Evolutionary conservation across 30 jellyfish, hydroid and myxozoan species (phyloP), one percentile per base, ranked within the genome.

Genomic region (Chrysaora quinquecirrha): DNA sequence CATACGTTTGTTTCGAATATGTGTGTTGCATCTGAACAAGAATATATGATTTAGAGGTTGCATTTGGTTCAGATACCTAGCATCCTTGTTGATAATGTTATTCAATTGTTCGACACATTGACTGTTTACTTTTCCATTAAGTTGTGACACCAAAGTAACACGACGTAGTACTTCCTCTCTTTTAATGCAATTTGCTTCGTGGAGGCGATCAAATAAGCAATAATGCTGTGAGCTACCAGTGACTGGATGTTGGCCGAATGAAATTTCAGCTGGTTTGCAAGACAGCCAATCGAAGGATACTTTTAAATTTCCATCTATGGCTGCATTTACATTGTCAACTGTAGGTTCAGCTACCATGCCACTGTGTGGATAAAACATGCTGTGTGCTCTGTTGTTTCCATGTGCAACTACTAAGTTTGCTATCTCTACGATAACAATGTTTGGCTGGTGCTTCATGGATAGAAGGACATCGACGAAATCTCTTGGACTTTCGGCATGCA

Each of bases 401-500:
- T 73, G 85, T 18, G 32, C 71, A 14, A 47, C 85, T 25, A 73
- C 27, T 30, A 73, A 28, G 30, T 73, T 70, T 52, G 85, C 85
- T 80, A 73, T 35, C 25, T 73, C 85, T 28, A 25, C 76, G 34
- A 73, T 52, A 3, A 52, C 31, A 34, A 73, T 11, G 56, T 73
- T 73, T 48, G 85, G 85, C 6, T 21, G 34, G 28, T 73, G 48
- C 48, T 73, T 73, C 30, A 73, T 28, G 34, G 79, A 43, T 35
- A 73, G 78, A 22, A 73, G 34, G 16, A 31, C 78, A 25, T 73
- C 81, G 30, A 73, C 78, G 21, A 28, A 73, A 32, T 38, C 85
- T 43, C 80, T 21, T 28, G 72, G 56, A 35, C 83, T 73, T 48
- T 73, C 80, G 31, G 87, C 87, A 2, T 84, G 31, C 69, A 75